phyloP scores from a whole-genome alignment of 2,113 vertebrate species.

The Limanda limanda region DNA sequence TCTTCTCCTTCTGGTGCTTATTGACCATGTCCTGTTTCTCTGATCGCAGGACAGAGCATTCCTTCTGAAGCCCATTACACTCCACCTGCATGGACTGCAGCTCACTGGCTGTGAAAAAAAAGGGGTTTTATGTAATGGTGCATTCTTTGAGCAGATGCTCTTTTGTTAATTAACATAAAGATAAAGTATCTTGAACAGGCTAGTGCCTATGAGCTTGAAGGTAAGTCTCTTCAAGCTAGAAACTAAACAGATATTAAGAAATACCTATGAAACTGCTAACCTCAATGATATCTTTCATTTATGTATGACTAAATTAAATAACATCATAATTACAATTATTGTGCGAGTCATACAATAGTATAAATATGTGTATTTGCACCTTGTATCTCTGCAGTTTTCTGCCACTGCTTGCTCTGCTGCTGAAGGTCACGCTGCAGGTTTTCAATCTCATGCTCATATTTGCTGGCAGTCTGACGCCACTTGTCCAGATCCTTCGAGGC shows the following conservation, averaged over 20 bases:
- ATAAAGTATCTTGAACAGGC: neutral
- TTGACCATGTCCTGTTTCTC: no score
- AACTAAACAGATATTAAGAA: constrained; percentile 1
- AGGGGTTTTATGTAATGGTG: constrained; percentile 5
- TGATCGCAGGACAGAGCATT: no score
- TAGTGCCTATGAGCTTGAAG: neutral
- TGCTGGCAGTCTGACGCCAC: constrained; percentile 89
- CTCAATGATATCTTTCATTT: neutral
- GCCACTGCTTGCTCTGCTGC: constrained; percentile 89
- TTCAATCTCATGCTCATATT: constrained; percentile 90
- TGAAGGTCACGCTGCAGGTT: constrained; percentile 89
- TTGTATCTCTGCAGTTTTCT: constrained; percentile 89
- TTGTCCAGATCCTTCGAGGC: constrained; percentile 89
- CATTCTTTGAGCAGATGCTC: constrained; percentile 15
- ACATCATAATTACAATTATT: neutral
- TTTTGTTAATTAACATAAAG: neutral
- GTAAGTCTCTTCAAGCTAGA: neutral
- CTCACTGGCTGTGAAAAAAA: constrained; percentile 57
- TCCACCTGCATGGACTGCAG: no score
- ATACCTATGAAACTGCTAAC: neutral
- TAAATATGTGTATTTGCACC: constrained; percentile 58
- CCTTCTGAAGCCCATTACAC: no score
- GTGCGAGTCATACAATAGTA: neutral
- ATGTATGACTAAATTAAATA: neutral
- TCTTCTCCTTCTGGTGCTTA: no score